Evolutionary conservation across 2,113 vertebrate species (phyloP).

Genomic region (Lontra canadensis): DNA sequence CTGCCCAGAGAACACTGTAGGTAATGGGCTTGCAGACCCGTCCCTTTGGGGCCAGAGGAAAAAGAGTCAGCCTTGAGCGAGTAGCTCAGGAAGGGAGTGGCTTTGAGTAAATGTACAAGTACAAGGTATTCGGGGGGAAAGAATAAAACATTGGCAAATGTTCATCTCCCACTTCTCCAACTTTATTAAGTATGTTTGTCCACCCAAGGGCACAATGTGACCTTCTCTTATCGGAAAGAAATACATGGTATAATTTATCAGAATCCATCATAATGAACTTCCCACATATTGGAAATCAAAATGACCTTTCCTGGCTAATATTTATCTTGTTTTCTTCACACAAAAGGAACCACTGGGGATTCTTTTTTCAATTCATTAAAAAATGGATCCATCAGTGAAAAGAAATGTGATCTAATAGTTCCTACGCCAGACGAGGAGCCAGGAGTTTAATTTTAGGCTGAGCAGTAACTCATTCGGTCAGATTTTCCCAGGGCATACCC

Average conservation of each 20-base stretch:
- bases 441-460: constrained; percentile 25
- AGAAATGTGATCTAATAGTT: constrained; percentile 27
- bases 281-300: constrained; percentile 33
- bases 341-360: constrained; percentile 63
- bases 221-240: constrained; percentile 81
- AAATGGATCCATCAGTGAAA: constrained; percentile 31
- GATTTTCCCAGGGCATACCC: not conserved
- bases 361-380: constrained; percentile 62
- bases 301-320: constrained; percentile 72
- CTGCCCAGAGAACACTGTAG: not conserved
- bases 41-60: not conserved
- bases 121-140: not conserved
- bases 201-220: constrained; percentile 86
- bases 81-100: not conserved
- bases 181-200: constrained; percentile 76
- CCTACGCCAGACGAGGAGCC: not conserved
- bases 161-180: constrained; percentile 53
- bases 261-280: constrained; percentile 64
- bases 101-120: constrained; percentile 22
- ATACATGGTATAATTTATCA: constrained; percentile 67
- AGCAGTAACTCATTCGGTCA: not conserved
- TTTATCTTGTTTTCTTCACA: constrained; percentile 67
- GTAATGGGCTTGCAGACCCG: not conserved
- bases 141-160: not conserved
- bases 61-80: not conserved